phyloP scores from a whole-genome alignment of 2,888 invertebrate genomes.

The Diadegma fenestrale region DNA sequence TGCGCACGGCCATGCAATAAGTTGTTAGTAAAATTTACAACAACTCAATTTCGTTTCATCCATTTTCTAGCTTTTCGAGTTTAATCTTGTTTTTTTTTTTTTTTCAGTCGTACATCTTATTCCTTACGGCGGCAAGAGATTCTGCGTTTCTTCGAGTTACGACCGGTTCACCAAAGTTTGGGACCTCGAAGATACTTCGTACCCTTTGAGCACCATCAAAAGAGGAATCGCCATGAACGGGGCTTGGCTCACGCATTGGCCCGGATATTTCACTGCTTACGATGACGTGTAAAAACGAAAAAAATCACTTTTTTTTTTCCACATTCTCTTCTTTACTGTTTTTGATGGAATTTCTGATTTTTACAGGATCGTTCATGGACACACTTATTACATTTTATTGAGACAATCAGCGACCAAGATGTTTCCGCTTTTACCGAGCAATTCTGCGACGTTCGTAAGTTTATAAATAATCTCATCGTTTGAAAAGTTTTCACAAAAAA shows the following conservation, averaged over 20 bases:
- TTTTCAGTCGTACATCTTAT: constrained; percentile 83
- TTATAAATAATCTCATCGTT: constrained; percentile 6
- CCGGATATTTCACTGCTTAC: constrained; percentile 82
- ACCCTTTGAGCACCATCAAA: constrained; percentile 82
- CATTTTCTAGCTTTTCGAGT: no score
- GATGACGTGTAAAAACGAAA: constrained; percentile 82
- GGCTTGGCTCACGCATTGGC: constrained; percentile 86
- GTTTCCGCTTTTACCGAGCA: constrained; percentile 82
- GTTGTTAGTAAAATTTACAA: constrained; percentile 85
- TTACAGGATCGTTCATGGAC: constrained; percentile 80
- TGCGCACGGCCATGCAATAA: constrained; percentile 87
- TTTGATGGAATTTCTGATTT: neutral
- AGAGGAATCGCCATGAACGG: constrained; percentile 85
- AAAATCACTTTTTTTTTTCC: neutral
- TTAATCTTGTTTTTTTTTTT: constrained; percentile 10
- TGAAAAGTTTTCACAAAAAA: neutral
- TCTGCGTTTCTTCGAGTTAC: constrained; percentile 88
- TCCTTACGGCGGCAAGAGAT: constrained; percentile 87
- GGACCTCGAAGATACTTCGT: constrained; percentile 87
- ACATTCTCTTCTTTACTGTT: constrained; percentile 48
- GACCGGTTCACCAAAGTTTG: constrained; percentile 90
- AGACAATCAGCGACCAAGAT: constrained; percentile 82
- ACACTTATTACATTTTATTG: constrained; percentile 80
- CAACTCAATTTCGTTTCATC: neutral
- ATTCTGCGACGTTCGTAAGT: constrained; percentile 83